These are phyloP conservation scores for Dolichotis patagonum DNA, from an alignment of 2,113 vertebrate genomes.

Conservation along the genomic window DNA sequence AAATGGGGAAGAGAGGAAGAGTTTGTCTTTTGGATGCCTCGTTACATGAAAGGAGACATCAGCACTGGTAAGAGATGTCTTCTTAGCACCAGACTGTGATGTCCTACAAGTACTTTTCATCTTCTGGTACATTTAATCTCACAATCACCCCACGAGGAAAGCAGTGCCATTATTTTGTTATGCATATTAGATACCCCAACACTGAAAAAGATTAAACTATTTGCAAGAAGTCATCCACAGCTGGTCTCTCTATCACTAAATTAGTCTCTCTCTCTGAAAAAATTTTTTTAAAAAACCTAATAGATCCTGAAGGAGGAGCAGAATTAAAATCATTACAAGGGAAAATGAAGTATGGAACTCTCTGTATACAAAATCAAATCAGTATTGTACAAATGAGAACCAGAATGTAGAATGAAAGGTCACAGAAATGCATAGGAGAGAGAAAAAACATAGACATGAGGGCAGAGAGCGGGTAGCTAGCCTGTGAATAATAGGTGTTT, in stretches of 20 bases:
- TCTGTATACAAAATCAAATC: slow-evolving; percentile 43
- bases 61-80: rapidly evolving
- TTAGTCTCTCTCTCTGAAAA: neutral
- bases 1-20: too few species aligned
- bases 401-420: slow-evolving; percentile 46
- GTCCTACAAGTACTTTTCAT: neutral
- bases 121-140: neutral
- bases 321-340: slow-evolving; percentile 24
- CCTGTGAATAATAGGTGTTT: neutral
- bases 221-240: neutral
- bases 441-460: neutral
- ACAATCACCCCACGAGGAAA: neutral
- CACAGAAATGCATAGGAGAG: neutral
- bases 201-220: neutral
- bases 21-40: neutral
- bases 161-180: neutral
- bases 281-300: neutral
- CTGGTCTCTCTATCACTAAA: neutral
- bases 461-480: neutral
- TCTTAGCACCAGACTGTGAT: neutral
- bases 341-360: neutral
- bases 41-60: neutral
- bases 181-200: neutral
- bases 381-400: slow-evolving; percentile 6
- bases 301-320: neutral